phyloP scores from a whole-genome alignment of 2,797 vertebrate species.

The Rachycentron canadum region DNA sequence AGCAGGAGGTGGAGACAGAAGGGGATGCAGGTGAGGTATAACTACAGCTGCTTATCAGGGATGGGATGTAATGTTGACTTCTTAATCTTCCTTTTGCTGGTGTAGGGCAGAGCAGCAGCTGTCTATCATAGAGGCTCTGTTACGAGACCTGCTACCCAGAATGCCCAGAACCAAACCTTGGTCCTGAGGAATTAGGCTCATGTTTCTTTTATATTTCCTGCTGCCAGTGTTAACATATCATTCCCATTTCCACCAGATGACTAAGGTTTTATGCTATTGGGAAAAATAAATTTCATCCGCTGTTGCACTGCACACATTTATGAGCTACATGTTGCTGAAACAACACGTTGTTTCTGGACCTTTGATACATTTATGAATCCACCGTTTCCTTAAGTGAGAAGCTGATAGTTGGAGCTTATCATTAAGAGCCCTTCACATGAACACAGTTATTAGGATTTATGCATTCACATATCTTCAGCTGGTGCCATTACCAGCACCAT shows the following conservation, averaged over 20 bases:
- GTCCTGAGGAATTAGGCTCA: not conserved
- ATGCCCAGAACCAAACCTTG: not conserved
- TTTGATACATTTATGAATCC: too few relatives aligned
- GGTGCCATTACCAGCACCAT: not conserved
- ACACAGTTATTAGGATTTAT: not conserved
- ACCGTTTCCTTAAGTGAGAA: not conserved
- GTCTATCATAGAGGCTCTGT: not conserved
- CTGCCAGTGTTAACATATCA: not conserved
- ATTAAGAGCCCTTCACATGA: not conserved
- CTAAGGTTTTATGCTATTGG: not conserved
- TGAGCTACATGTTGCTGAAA: not conserved
- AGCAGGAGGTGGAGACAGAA: conserved; percentile 92
- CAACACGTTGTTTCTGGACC: not conserved
- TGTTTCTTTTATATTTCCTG: not conserved
- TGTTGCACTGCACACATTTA: not conserved
- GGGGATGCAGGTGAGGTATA: conserved; percentile 69
- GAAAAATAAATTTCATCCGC: not conserved
- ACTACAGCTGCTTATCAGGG: conserved; percentile 5
- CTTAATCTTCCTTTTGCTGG: not conserved
- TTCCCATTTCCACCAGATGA: not conserved
- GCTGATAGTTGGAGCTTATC: not conserved
- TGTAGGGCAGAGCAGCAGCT: not conserved
- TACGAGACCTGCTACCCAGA: not conserved
- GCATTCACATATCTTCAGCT: not conserved
- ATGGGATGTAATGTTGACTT: not conserved